phyloP scores from a whole-genome alignment of 2,888 invertebrate species.

The Drosophila nigricruria region DNA sequence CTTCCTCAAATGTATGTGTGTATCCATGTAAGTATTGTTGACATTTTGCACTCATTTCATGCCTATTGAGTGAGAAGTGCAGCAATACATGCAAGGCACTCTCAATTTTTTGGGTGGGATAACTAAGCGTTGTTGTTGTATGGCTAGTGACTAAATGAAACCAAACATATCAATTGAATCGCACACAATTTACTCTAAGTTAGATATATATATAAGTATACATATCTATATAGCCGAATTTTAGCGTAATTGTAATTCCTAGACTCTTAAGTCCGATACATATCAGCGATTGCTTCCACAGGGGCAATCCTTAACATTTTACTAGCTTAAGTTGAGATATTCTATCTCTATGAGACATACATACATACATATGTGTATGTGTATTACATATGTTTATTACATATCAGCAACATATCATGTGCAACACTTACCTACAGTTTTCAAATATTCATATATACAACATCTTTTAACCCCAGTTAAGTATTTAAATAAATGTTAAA shows the following conservation, averaged over 20 bases:
- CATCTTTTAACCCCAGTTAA: constrained; percentile 25
- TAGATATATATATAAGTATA: constrained; percentile 19
- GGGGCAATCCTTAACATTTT: constrained; percentile 32
- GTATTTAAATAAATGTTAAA: constrained; percentile 43
- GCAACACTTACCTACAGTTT: constrained; percentile 37
- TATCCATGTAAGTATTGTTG: no score
- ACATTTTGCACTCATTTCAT: neutral
- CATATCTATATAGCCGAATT: constrained; percentile 27
- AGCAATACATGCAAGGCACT: neutral
- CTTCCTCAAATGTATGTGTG: no score
- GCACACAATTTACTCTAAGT: constrained; percentile 20
- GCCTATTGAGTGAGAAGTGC: neutral
- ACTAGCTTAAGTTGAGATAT: constrained; percentile 5
- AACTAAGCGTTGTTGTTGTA: neutral
- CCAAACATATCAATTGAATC: constrained; percentile 42
- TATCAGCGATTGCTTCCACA: constrained; percentile 57
- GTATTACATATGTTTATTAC: constrained; percentile 7
- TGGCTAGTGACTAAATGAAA: constrained; percentile 27
- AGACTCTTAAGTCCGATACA: constrained; percentile 44
- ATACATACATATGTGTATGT: neutral
- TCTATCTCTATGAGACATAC: neutral
- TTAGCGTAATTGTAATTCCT: constrained; percentile 35
- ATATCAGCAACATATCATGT: constrained; percentile 55
- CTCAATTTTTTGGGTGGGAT: neutral
- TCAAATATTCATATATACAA: constrained; percentile 17